A percentile compares a stretch with the other conserved stretches of the same genome.
These are phyloP conservation scores for Anorthoa munda DNA, from an alignment of 2,888 invertebrate genomes.

Conservation along the genomic window DNA sequence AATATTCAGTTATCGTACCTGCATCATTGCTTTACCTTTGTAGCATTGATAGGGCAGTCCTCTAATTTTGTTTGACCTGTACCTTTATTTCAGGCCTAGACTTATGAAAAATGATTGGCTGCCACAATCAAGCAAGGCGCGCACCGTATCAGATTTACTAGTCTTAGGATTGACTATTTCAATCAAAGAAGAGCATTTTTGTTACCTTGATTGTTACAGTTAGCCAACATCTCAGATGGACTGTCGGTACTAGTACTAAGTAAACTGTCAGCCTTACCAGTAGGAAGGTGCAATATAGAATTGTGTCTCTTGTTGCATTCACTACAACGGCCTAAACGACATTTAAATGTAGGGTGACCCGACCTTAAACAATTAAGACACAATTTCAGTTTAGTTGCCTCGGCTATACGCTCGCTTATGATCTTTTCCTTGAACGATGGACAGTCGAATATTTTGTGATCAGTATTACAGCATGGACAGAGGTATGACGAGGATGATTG, in stretches of 20 bases:
- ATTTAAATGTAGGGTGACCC: neutral
- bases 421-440: neutral
- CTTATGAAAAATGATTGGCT: slow-evolving; percentile 1
- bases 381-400: neutral
- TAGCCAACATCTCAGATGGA: neutral
- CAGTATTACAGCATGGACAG: neutral
- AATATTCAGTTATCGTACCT: slow-evolving; percentile 7
- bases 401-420: slow-evolving; percentile 1
- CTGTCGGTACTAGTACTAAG: neutral
- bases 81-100: slow-evolving; percentile 12
- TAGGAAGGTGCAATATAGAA: slow-evolving; percentile 3
- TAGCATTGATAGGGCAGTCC: slow-evolving; percentile 1
- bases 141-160: neutral
- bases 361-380: slow-evolving; percentile 3
- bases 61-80: too few relatives aligned
- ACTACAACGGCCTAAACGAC: neutral
- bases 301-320: slow-evolving; percentile 6
- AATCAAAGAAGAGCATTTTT: neutral
- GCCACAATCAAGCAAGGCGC: neutral
- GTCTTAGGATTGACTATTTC: neutral
- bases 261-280: neutral
- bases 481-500: neutral
- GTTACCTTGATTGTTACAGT: slow-evolving; percentile 1
- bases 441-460: neutral
- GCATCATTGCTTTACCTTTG: slow-evolving; percentile 10